phyloP scores from a whole-genome alignment of 2,113 vertebrate species.

The Tricholaema leucomelas region DNA sequence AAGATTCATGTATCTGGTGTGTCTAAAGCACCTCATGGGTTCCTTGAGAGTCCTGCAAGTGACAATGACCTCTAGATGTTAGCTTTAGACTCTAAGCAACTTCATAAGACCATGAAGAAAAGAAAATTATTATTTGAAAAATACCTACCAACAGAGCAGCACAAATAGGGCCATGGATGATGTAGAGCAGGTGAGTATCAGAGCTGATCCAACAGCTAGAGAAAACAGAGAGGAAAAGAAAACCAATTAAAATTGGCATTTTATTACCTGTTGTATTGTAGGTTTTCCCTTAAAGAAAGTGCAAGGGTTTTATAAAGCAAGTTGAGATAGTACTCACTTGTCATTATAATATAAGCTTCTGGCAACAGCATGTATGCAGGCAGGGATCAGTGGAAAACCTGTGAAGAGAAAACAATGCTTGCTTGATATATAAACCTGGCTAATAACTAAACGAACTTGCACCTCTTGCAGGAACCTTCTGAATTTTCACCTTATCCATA shows the following conservation, averaged over 20 bases:
- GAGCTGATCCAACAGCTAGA: slow-evolving; percentile 97
- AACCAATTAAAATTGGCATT: background rate
- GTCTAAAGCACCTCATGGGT: background rate
- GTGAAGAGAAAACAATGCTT: background rate
- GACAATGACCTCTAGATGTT: background rate
- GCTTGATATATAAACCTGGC: background rate
- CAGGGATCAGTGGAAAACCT: slow-evolving; percentile 96
- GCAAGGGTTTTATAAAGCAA: background rate
- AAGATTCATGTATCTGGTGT: background rate
- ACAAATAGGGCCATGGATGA: slow-evolving; percentile 97
- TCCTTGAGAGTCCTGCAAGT: background rate
- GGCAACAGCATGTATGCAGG: slow-evolving; percentile 90
- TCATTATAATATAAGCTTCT: slow-evolving; percentile 95
- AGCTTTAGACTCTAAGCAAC: background rate
- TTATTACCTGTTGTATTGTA: background rate
- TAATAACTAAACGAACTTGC: background rate
- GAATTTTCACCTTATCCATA: background rate
- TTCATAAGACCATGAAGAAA: background rate
- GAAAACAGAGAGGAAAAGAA: slow-evolving; percentile 4
- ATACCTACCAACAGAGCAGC: slow-evolving; percentile 90
- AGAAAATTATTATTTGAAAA: background rate
- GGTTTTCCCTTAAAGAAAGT: background rate
- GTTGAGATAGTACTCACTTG: slow-evolving; percentile 82
- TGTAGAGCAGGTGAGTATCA: slow-evolving; percentile 94
- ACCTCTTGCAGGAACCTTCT: background rate